Percentiles rank a stretch among this genome's conserved stretches.
phyloP scores from a whole-genome alignment of 2,797 vertebrate genomes.

The Euphonia xanthogaster region DNA sequence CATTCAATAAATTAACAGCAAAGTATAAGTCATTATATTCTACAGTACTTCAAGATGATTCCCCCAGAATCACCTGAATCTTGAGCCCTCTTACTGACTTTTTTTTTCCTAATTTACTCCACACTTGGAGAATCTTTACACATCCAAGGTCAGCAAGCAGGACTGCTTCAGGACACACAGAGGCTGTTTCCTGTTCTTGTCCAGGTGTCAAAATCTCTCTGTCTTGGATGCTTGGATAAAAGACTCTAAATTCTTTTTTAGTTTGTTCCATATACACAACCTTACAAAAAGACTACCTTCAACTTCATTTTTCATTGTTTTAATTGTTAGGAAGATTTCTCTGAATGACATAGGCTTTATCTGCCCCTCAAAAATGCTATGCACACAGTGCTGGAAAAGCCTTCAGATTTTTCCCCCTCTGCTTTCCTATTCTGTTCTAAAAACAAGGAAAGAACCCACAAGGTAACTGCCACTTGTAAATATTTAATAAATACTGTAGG shows the following conservation, averaged over 20 bases:
- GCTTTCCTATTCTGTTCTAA: not conserved
- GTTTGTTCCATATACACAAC: not conserved
- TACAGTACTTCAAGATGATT: not conserved
- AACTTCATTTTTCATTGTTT: not conserved
- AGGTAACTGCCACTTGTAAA: not conserved
- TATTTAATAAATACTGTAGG: conserved; percentile 32
- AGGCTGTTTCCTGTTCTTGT: not conserved
- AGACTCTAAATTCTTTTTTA: not conserved
- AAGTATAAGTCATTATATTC: not conserved
- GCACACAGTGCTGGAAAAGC: not conserved
- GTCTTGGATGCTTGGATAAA: not conserved
- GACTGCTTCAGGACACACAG: not conserved
- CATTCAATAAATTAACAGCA: not conserved
- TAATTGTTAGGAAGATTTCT: not conserved
- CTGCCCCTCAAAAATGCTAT: not conserved
- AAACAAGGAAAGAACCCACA: not conserved
- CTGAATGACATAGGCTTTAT: not conserved
- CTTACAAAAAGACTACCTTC: not conserved
- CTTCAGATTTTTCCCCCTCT: not conserved
- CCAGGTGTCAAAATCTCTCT: not conserved
- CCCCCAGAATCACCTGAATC: not conserved
- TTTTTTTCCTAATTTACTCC: not conserved
- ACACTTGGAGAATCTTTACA: not conserved
- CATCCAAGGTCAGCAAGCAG: not conserved
- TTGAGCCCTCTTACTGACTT: not conserved